Evolutionary conservation across 2,113 vertebrate species (phyloP), one percentile per base, ranked within the genome.

Genomic region (Megalops atlanticus): DNA sequence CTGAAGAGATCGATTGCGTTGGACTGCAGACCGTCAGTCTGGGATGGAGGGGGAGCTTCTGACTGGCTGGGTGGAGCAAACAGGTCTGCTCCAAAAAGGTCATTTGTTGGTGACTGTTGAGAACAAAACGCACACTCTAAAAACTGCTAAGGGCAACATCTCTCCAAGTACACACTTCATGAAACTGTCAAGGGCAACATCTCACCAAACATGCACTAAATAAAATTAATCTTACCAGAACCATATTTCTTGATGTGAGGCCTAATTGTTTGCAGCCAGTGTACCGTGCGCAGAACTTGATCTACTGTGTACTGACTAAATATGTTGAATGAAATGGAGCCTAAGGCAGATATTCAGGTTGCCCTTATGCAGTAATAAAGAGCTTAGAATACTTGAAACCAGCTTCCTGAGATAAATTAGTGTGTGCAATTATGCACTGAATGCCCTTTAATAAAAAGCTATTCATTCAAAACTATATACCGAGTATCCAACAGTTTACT

Each of bases 71-170:
- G 88, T 64, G 85, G 76, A 86, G 89, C 84, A 89, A 98, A 96
- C n/a, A 95, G 84, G 38, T 95, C 94, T 75, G 95, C 86, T 38
- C 93, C 95, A 89, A 98, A 94, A 45, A 96, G 87, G 75, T 96
- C 92, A 87, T 83, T 93, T 0, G 92, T 84, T 83, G 93, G 41
- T 81, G 89, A 86, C 97, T 99, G 86, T 31, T 72, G 47, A 84
- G 33, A 84, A 78, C 87, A 39, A 69, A 27, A 27, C 64, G 43
- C 11, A 75, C 58, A 70, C 43, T 38, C 31, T 36, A 64, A 27
- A 11, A 64, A 27, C n/a, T 64, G 43, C 7, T 24, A 24, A 58
- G 8, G 21, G 15, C 21, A 64, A 64, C 11, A n/a, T 31, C 58
- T 6, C n/a, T 11, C n/a, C 21, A 11, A 31, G 31, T 64, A 64